Evolutionary conservation across 2,113 vertebrate genomes (phyloP).

Genomic region (Solea solea): DNA sequence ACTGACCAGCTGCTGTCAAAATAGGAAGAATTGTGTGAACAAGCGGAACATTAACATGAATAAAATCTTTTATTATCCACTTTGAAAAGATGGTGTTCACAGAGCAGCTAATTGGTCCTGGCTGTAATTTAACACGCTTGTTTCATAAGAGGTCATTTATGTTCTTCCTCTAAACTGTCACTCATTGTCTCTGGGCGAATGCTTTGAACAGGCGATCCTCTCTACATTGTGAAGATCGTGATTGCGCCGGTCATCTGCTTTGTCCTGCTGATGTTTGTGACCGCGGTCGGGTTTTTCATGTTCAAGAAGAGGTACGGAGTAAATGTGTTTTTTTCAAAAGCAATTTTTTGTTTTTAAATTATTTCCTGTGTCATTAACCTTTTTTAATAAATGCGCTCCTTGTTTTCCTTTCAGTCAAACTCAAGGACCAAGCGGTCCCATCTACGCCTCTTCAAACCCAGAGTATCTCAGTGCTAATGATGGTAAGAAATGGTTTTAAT

Average conservation of each 20-base stretch:
- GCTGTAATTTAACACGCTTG: not conserved
- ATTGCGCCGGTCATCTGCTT: slow-evolving; percentile 89
- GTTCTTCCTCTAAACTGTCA: slow-evolving; percentile 29
- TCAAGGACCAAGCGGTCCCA: slow-evolving; percentile 89
- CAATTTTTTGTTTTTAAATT: not conserved
- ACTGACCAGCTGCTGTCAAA: too few relatives aligned
- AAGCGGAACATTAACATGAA: too few relatives aligned
- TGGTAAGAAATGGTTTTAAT: slow-evolving; percentile 77
- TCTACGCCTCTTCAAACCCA: slow-evolving; percentile 95
- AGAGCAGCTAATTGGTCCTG: not conserved
- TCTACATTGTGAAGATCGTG: slow-evolving; percentile 87
- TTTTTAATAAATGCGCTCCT: not conserved
- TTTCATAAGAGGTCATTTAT: slow-evolving; percentile 25
- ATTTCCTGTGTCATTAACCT: not conserved
- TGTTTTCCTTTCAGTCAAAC: slow-evolving; percentile 83
- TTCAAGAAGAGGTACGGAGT: slow-evolving; percentile 89
- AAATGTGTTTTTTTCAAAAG: not conserved
- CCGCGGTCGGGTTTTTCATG: slow-evolving; percentile 83
- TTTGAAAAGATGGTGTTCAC: not conserved
- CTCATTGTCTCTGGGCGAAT: slow-evolving; percentile 32
- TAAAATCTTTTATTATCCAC: not conserved
- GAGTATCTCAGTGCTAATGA: slow-evolving; percentile 96
- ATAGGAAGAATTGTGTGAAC: too few relatives aligned
- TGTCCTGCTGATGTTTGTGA: slow-evolving; percentile 84
- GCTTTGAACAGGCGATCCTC: slow-evolving; percentile 81